A percentile compares a stretch with the other conserved stretches of the same genome.
Conservation (phyloP, 2,888 invertebrate species). For the Balanococcus diminutus region DNA sequence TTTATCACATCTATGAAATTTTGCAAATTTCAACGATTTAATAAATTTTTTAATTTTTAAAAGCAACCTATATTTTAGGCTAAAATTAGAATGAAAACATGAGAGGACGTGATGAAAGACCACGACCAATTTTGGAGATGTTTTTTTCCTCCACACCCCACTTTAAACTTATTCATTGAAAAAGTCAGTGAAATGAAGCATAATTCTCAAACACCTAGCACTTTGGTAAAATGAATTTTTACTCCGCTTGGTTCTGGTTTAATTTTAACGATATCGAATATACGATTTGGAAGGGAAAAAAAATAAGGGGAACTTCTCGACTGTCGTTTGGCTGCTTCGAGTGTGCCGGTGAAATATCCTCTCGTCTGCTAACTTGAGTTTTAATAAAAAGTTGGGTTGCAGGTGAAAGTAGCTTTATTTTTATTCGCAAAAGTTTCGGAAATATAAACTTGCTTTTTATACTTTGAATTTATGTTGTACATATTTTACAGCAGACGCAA, state of each 20-base stretch:
- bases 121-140: no score
- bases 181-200: neutral
- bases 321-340: neutral
- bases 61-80: no score
- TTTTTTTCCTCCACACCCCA: no score
- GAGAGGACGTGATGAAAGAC: no score
- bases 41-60: no score
- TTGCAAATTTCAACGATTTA: no score
- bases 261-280: neutral
- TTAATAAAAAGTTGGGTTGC: conserved; percentile 13
- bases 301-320: neutral
- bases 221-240: neutral
- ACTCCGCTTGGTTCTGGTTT: neutral
- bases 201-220: neutral
- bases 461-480: conserved; percentile 3
- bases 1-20: no score
- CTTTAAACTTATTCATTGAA: no score
- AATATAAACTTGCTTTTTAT: conserved; percentile 31
- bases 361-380: neutral
- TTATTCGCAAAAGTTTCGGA: conserved; percentile 10
- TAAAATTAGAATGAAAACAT: no score
- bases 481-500: conserved; percentile 27
- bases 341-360: neutral
- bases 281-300: neutral
- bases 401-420: conserved; percentile 27